Evolutionary conservation across 2,113 vertebrate genomes (phyloP).

Genomic region (Phalacrocorax aristotelis): DNA sequence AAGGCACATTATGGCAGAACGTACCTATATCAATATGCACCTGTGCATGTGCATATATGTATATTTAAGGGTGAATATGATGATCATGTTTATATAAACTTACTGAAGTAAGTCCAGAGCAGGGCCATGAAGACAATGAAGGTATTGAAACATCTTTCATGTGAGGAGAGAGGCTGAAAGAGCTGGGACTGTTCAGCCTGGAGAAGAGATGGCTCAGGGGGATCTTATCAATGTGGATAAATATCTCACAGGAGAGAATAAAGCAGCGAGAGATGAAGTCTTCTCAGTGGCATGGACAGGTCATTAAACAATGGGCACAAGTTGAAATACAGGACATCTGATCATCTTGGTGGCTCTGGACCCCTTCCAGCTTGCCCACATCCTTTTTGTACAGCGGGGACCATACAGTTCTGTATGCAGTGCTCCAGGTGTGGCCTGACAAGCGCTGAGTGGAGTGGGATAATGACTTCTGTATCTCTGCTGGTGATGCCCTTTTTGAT

Average conservation of each 20-base stretch:
- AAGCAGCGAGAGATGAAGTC: not conserved
- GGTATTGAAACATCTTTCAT: not conserved
- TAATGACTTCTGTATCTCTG: no score
- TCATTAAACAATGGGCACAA: not conserved
- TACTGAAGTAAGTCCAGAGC: not conserved
- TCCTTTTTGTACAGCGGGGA: no score
- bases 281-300: accelerated
- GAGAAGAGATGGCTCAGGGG: not conserved
- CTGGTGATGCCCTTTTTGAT: no score
- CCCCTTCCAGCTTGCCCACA: no score
- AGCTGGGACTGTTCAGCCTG: not conserved
- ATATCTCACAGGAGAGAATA: not conserved
- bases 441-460: no score
- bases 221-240: not conserved
- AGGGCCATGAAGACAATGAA: not conserved
- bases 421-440: no score
- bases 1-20: not conserved
- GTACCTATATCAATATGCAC: not conserved
- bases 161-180: not conserved
- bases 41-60: no score
- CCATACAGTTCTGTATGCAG: no score
- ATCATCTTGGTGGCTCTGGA: no score
- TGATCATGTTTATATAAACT: not conserved
- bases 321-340: not conserved
- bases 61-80: not conserved